These are phyloP conservation scores for Bambusicola thoracicus DNA, from an alignment of 2,113 vertebrate genomes.

Conservation along the genomic window DNA sequence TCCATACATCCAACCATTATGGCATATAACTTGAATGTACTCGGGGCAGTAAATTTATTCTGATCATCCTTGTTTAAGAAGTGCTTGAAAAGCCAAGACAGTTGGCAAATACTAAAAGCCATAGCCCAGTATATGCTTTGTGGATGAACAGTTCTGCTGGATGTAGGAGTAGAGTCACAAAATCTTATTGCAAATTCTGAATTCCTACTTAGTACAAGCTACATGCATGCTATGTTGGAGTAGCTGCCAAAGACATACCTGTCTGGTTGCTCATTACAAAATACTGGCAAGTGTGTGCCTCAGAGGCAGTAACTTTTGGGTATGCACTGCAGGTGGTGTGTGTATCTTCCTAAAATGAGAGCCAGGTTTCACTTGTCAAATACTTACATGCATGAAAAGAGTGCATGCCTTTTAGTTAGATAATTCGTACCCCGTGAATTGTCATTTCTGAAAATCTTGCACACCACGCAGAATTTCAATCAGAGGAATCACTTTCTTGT, in stretches of 20 bases:
- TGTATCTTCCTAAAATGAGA: neutral
- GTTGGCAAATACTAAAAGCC: neutral
- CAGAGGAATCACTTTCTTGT: neutral
- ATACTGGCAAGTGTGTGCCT: neutral
- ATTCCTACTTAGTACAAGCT: neutral
- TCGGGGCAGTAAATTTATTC: slow-evolving; percentile 15
- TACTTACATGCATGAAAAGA: slow-evolving; percentile 8
- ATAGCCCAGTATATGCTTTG: neutral
- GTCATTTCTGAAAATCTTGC: neutral
- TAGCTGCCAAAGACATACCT: neutral
- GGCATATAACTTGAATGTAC: neutral
- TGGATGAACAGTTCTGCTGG: neutral
- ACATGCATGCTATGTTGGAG: neutral
- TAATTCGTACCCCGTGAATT: neutral
- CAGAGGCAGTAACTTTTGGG: neutral
- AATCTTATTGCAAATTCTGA: neutral
- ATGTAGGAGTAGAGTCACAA: neutral
- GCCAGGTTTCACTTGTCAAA: neutral
- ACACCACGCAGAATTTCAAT: neutral
- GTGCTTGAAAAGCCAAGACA: neutral
- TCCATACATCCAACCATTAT: neutral
- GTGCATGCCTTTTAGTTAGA: neutral
- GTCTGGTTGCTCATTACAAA: neutral
- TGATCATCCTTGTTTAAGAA: neutral
- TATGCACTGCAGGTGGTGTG: neutral